These are phyloP conservation scores for Galeruca laticollis DNA, from an alignment of 2,888 invertebrate species.

Conservation along the genomic window DNA sequence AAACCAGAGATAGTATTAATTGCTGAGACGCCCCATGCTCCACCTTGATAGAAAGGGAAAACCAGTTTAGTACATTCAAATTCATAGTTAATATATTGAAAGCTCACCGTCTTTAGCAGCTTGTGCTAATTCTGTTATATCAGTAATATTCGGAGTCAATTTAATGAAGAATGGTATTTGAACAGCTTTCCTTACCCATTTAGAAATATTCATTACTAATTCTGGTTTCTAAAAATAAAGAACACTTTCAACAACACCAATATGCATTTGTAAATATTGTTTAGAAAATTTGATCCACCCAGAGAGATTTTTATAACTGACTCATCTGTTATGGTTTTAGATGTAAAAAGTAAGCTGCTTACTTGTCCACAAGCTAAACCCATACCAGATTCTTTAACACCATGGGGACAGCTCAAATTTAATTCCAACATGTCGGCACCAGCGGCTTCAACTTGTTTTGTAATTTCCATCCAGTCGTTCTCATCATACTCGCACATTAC, in stretches of 20 bases:
- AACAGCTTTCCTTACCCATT: slow-evolving; percentile 88
- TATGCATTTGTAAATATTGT: not conserved
- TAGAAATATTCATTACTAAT: slow-evolving; percentile 88
- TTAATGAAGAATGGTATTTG: slow-evolving; percentile 98
- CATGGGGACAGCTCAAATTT: slow-evolving; percentile 98
- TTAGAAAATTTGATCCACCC: not conserved
- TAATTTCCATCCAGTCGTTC: slow-evolving; percentile 88
- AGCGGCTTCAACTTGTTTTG: slow-evolving; percentile 80
- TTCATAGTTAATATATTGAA: not conserved
- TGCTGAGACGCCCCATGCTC: slow-evolving; percentile 95
- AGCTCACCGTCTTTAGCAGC: slow-evolving; percentile 87
- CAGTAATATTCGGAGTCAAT: slow-evolving; percentile 97
- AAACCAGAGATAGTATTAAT: slow-evolving; percentile 97
- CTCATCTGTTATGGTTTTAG: too few species aligned
- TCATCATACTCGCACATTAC: slow-evolving; percentile 93
- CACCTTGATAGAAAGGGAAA: slow-evolving; percentile 70
- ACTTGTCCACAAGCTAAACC: slow-evolving; percentile 98
- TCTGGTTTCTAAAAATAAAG: slow-evolving; percentile 77
- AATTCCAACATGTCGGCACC: slow-evolving; percentile 96
- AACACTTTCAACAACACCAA: slow-evolving; percentile 1
- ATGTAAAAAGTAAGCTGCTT: too few species aligned
- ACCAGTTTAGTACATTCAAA: not conserved
- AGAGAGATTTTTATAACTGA: too few species aligned
- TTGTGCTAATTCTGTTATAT: slow-evolving; percentile 87
- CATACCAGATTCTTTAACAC: slow-evolving; percentile 99